Base-by-base conservation (phyloP, 2,797 vertebrate species). In the Cetoscarus ocellatus region DNA sequence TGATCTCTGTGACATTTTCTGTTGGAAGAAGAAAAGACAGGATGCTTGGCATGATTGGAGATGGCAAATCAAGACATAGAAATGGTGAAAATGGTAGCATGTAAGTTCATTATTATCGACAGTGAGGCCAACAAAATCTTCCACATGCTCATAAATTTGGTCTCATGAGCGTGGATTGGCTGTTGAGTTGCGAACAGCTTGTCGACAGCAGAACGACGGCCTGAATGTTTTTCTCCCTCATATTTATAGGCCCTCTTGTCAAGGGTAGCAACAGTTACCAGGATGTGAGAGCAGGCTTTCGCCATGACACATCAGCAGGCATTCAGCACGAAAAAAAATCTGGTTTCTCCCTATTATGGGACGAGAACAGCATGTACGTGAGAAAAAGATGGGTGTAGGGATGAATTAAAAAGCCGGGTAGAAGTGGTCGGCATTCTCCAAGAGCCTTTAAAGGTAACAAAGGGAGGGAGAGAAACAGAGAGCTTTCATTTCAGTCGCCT, bases 1-100 rank as follows among this genome's bases (percentile, higher is more conserved):
- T 95, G 91, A 98, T 97, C 91, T 97, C 96, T 0, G 97, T 98
- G 91, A 97, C 96, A 53, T 96, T 94, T 75, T 98, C 97, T 98
- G 94, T 75, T 83, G 93, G 58, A 34, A 83, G 68, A 80, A 43
- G 7, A 56, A 10, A 54, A 47, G 44, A 47, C 6, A 15, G 13
- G 6, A 7, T 5, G 44, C 4, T 27, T 27, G 15, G 44, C 38
- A 39, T 39, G 38, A 39, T 10, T 39, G 38, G 38, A 39, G 7
- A 27, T 27, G 27, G 27, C 27, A 27, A 27, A 27, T 27, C 27
- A 27, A 27, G 27, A 27, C 27, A 27, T 27, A 2, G 2, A 27
- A 27, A 27, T 27, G 4, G 36, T 17, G 36, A 65, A 66, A 58
- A 60, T 54, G 58, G 43, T 47, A 10, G 43, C 17, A 45, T 52